Evolutionary conservation across 2,113 vertebrate species (phyloP).

Genomic region (Albula glossodonta): DNA sequence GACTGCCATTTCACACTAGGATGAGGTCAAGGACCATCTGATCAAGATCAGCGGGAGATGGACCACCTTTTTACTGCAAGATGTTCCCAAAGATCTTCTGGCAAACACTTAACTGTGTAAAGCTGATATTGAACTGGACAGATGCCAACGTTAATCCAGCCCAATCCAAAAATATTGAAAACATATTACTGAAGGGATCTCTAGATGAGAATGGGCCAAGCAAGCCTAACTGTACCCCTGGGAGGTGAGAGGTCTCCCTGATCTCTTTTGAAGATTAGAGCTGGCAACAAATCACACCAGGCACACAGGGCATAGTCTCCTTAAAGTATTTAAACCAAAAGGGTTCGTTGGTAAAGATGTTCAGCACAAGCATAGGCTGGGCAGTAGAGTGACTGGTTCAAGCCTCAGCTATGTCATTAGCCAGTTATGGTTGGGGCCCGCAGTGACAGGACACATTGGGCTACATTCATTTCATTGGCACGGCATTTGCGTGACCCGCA

Average conservation of each 20-base stretch:
- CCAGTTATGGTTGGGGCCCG: too few relatives aligned
- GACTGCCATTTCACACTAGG: slow-evolving; percentile 25
- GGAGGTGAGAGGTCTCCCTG: background rate
- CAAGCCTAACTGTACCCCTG: background rate
- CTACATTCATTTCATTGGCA: too few relatives aligned
- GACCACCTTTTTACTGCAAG: slow-evolving; percentile 29
- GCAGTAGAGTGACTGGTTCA: too few relatives aligned
- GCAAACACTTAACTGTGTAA: background rate
- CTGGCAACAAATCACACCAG: slow-evolving; percentile 16
- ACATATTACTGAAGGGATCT: slow-evolving; percentile 35
- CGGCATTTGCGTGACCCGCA: too few relatives aligned
- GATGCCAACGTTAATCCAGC: slow-evolving; percentile 33
- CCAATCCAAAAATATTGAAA: slow-evolving; percentile 32
- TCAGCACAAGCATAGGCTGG: too few relatives aligned
- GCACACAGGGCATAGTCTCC: too few relatives aligned
- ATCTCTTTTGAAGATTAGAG: slow-evolving; percentile 27
- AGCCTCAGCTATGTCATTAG: too few relatives aligned
- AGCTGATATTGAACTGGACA: slow-evolving; percentile 9
- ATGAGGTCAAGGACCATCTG: slow-evolving; percentile 13
- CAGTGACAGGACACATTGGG: too few relatives aligned
- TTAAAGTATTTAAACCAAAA: too few relatives aligned
- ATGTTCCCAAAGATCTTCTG: background rate
- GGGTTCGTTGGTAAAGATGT: too few relatives aligned
- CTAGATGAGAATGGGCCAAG: slow-evolving; percentile 26
- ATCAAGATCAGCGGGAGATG: slow-evolving; percentile 31